Percentiles rank a stretch among this genome's conserved stretches.
These are phyloP conservation scores for Centruroides sculpturatus DNA, from an alignment of 1,140 invertebrate genomes.

Conservation along the genomic window DNA sequence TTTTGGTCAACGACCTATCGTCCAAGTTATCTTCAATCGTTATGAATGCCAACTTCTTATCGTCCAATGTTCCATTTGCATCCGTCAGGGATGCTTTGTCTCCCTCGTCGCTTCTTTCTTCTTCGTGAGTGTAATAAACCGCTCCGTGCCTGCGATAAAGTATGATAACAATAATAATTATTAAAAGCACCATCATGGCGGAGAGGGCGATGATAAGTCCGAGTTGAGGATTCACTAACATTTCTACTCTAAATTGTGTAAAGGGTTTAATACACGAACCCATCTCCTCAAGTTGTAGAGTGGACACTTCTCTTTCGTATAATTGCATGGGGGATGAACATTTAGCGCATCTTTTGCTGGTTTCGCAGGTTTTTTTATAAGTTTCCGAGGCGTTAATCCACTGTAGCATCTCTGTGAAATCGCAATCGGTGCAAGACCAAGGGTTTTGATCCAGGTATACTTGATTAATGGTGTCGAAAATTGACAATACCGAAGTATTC, in stretches of 20 bases:
- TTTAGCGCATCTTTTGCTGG: slow-evolving; percentile 32
- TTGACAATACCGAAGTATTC: slow-evolving; percentile 29
- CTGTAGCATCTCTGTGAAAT: slow-evolving; percentile 19
- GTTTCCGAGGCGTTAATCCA: slow-evolving; percentile 21
- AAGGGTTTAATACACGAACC: too few relatives aligned
- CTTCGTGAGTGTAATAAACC: slow-evolving; percentile 53
- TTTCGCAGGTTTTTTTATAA: slow-evolving; percentile 20
- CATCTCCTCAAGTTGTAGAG: too few relatives aligned
- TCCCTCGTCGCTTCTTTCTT: slow-evolving; percentile 30
- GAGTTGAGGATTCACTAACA: too few relatives aligned
- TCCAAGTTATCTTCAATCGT: too few relatives aligned
- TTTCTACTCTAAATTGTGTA: too few relatives aligned
- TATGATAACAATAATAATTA: slow-evolving; percentile 23
- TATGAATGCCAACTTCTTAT: too few relatives aligned
- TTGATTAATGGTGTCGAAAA: slow-evolving; percentile 27
- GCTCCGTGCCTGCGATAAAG: slow-evolving; percentile 43
- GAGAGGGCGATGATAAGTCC: too few relatives aligned
- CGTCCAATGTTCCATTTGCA: too few relatives aligned
- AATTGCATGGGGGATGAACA: slow-evolving; percentile 16
- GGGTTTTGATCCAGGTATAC: slow-evolving; percentile 39
- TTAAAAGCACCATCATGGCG: slow-evolving; percentile 10
- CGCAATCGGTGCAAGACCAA: slow-evolving; percentile 49
- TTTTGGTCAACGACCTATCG: too few relatives aligned
- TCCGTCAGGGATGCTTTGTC: too few relatives aligned
- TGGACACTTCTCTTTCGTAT: too few relatives aligned